phyloP scores from a whole-genome alignment of 1,140 invertebrate genomes.

The Tachypleus tridentatus region DNA sequence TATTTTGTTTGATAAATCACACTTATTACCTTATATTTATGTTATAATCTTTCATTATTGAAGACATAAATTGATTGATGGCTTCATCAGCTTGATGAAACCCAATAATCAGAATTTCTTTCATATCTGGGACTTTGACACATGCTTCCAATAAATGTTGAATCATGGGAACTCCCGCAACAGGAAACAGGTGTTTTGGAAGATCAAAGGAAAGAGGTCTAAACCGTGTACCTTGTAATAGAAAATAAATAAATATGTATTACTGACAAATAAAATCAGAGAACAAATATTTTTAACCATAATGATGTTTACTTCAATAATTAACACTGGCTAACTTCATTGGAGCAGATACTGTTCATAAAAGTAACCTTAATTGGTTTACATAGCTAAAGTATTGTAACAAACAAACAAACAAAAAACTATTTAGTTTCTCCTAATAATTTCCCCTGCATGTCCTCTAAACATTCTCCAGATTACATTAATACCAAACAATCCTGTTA shows the following conservation, averaged over 20 bases:
- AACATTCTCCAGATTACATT: too few species aligned
- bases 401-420: too few species aligned
- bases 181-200: constrained; percentile 93
- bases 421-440: too few species aligned
- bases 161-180: constrained; percentile 86
- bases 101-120: constrained; percentile 88
- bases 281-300: too few species aligned
- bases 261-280: too few species aligned
- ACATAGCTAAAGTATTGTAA: too few species aligned
- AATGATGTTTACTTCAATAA: too few species aligned
- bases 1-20: neutral
- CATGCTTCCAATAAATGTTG: constrained; percentile 97
- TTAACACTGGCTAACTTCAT: too few species aligned
- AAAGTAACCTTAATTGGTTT: too few species aligned
- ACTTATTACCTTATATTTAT: constrained; percentile 44
- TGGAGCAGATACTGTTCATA: too few species aligned
- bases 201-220: constrained; percentile 89
- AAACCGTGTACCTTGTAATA: constrained; percentile 75
- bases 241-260: constrained; percentile 9
- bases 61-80: constrained; percentile 65
- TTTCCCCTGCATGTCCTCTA: too few species aligned
- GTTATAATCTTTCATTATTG: constrained; percentile 69
- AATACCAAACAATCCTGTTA: too few species aligned
- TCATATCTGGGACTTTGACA: constrained; percentile 51
- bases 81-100: constrained; percentile 66